Percentiles rank a stretch among this genome's conserved stretches.
Evolutionary conservation across 2,888 invertebrate species (phyloP).

Genomic region (Pemphredon lugubris): DNA sequence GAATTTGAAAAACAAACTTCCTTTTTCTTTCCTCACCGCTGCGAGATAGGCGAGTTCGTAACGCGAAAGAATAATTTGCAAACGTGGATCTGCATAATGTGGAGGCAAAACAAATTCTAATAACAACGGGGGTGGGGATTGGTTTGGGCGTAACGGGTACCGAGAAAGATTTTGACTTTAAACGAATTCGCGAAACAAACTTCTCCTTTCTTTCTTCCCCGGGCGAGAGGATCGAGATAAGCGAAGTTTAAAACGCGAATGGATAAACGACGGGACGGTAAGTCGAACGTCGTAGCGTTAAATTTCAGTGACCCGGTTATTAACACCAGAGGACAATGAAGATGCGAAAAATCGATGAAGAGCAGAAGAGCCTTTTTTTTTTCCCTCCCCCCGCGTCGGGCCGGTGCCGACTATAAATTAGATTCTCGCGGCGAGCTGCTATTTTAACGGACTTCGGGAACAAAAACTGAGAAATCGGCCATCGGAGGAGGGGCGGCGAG

Average conservation of each 20-base stretch:
- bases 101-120: too few species aligned
- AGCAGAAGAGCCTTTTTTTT: conserved; percentile 2
- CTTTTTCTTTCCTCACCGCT: too few species aligned
- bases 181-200: too few species aligned
- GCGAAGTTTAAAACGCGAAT: conserved; percentile 16
- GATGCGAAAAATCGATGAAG: conserved; percentile 41
- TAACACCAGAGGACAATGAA: conserved; percentile 40
- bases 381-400: not conserved
- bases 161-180: too few species aligned
- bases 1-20: too few species aligned
- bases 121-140: too few species aligned
- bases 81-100: too few species aligned
- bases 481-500: not conserved
- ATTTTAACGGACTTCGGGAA: not conserved
- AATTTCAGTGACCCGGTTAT: conserved; percentile 45
- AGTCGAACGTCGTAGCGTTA: conserved; percentile 27
- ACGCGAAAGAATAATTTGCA: too few species aligned
- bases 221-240: too few species aligned
- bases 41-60: too few species aligned
- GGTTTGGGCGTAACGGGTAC: too few species aligned
- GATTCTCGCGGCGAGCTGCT: not conserved
- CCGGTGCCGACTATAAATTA: conserved; percentile 5
- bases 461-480: conserved; percentile 10
- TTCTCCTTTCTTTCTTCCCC: too few species aligned
- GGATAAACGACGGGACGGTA: conserved; percentile 14